Evolutionary conservation across 1,140 invertebrate genomes (phyloP), one percentile per base, ranked within the genome.

Genomic region (Drosophila erecta): DNA sequence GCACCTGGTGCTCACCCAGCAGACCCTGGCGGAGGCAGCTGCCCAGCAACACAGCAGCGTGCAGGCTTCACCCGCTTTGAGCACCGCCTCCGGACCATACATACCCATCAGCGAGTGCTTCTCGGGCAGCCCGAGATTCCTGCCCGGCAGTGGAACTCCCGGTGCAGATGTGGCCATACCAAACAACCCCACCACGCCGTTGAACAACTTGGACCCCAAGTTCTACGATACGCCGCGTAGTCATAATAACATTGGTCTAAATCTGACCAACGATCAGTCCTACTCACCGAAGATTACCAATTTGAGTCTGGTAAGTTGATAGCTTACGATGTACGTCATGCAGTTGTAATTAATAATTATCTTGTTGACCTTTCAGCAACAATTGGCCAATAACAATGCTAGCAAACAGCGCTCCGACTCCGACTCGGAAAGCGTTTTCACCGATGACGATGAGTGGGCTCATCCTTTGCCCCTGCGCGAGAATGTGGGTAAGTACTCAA

Each of bases 31-130:
- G 0, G 90, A 79, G 55, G 81, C 85, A 4, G 58, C 61, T n/a
- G 71, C 79, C 15, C 83, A 79, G 46, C 79, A 81, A 10, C n/a
- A 92, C 0, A 93, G 56, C 77, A 91, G 81, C 41, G 90, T 92
- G 7, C 89, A 94, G 91, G 94, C 94, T 65, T 95, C 94, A 12
- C 94, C 94, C n/a, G 94, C 94, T 3, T 92, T 93, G 14, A 94
- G 94, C 70, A 94, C 93, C 24, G 94, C 94, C 30, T 94, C 95
- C 4, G 95, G 95, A 4, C 96, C 96, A 0, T 97, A 97, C 80
- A 97, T 97, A 93, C 95, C 96, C 24, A 95, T 97, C 73, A 98
- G 96, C 60, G 97, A 98, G 92, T 98, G 98, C 92, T 96, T 97
- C 70, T 97, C 97, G 56, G 98, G 98, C 44, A 94, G 94, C 65